Conservation (phyloP, 37 sponge, comb jelly and placozoan genomes). For the Halichondria panicea region DNA sequence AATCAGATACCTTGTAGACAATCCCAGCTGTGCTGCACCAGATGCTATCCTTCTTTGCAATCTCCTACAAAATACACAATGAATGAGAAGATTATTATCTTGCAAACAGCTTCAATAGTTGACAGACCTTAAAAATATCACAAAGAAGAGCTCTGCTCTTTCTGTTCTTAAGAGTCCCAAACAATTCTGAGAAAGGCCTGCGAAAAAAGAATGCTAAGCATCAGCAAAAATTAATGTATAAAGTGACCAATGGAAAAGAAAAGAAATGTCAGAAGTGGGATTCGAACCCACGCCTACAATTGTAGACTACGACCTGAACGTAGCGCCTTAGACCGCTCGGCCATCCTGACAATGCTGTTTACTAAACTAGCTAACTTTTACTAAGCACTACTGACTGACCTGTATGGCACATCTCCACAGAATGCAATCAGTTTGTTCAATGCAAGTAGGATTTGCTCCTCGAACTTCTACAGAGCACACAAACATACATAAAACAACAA, state of each 20-base stretch:
- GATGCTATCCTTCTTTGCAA: constrained; percentile 26
- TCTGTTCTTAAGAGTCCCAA: constrained; percentile 26
- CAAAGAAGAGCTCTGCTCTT: constrained; percentile 53
- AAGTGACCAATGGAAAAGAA: constrained; percentile 25
- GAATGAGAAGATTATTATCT: neutral
- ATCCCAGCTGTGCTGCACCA: constrained; percentile 25
- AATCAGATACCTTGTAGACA: constrained; percentile 22
- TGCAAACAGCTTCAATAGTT: neutral
- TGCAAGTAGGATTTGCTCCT: constrained; percentile 18
- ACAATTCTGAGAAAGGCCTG: constrained; percentile 52
- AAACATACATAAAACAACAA: too few relatives aligned
- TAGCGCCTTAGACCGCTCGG: constrained; percentile 98
- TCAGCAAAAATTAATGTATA: neutral
- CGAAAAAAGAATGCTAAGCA: constrained; percentile 2
- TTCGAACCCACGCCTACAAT: constrained; percentile 97
- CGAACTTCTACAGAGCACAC: constrained; percentile 9
- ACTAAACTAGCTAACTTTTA: neutral
- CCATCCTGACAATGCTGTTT: constrained; percentile 91
- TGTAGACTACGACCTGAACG: constrained; percentile 97
- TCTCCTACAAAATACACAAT: constrained; percentile 20
- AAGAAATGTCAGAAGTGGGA: constrained; percentile 92
- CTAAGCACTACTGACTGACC: neutral
- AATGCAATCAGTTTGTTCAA: neutral
- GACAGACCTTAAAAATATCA: constrained; percentile 57
- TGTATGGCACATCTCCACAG: neutral